These are phyloP conservation scores for Esperia sulphurella DNA, from an alignment of 2,888 invertebrate species.

Conservation along the genomic window DNA sequence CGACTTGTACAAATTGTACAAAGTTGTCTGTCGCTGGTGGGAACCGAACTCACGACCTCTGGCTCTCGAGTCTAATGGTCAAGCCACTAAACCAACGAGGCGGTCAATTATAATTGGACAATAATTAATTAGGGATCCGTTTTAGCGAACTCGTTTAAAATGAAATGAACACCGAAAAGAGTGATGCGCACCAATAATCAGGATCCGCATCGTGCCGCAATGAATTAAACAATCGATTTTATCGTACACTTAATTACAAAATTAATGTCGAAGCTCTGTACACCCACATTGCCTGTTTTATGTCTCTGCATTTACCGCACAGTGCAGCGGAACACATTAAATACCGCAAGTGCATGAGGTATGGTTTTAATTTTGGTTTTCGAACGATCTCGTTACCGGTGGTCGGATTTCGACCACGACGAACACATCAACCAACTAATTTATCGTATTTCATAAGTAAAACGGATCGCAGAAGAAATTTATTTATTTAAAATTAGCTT, in stretches of 20 bases:
- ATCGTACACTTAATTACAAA: constrained; percentile 64
- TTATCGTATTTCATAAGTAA: too few species aligned
- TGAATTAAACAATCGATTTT: constrained; percentile 65
- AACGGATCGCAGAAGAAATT: too few species aligned
- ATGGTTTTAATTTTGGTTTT: constrained; percentile 19
- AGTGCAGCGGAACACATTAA: constrained; percentile 12
- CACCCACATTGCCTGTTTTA: constrained; percentile 24
- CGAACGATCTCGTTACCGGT: constrained; percentile 16
- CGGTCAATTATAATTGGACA: neutral
- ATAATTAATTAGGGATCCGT: constrained; percentile 2
- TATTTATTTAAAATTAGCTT: too few species aligned
- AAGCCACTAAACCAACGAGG: too few species aligned
- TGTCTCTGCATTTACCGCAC: constrained; percentile 23
- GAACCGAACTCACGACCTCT: too few species aligned
- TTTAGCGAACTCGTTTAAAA: neutral
- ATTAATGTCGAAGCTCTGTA: constrained; percentile 51
- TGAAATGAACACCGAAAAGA: constrained; percentile 13
- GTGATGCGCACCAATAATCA: constrained; percentile 32
- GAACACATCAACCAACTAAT: too few species aligned
- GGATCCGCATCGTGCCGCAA: constrained; percentile 37
- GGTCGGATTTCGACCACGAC: neutral
- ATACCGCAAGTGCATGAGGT: constrained; percentile 24
- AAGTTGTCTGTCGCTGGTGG: too few species aligned
- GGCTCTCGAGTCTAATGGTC: too few species aligned
- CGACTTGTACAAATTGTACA: too few species aligned